Evolutionary conservation across 1,140 invertebrate species (phyloP), one percentile per base, ranked within the genome.

Genomic region (Vanessa atalanta): DNA sequence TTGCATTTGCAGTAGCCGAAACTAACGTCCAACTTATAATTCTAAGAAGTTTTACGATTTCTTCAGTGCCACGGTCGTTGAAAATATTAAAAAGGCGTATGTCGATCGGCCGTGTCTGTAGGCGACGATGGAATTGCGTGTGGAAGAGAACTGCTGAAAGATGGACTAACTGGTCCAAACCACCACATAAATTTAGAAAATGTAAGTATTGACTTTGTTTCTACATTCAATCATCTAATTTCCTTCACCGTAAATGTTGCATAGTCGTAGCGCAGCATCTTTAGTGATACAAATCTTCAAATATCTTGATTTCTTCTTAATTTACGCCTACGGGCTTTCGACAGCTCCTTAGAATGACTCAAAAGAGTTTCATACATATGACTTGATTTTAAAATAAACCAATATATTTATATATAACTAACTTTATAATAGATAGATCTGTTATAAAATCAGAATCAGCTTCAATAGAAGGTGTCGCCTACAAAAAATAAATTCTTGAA

Each of bases 121-220:
- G 77, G 11, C 80, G 79, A 23, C 83, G 84, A 13, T 85, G 76
- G 80, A 86, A 84, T 47, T 70, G 75, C 16, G 79, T 86, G 3
- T 89, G 88, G 86, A 88, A 85, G 65, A 88, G 82, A 61, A 88
- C 86, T 3, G 68, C 82, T 0, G 81, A 83, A 26, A 77, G 78
- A 14, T 90, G 79, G 78, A 65, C 72, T 0, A 70, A 65, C 14
- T 83, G 83, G 80, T 81, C 85, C 1, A 87, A 79, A 37, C 78
- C 79, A 0, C 72, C 72, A 1, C 75, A 66, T 1, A 84, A 78
- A 53, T 76, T 76, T 64, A 80, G 72, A 66, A 87, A 82, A 70
- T 75, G 88, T 88, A 77, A 81, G 78, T 60, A 53, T 1, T 43
- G 37, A 43, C 7, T 43, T 11, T 9, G 9, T 43, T 43, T 9